Evolutionary conservation across 2,888 invertebrate genomes (phyloP), one percentile per base, ranked within the genome.

Genomic region (Volucella inanis): DNA sequence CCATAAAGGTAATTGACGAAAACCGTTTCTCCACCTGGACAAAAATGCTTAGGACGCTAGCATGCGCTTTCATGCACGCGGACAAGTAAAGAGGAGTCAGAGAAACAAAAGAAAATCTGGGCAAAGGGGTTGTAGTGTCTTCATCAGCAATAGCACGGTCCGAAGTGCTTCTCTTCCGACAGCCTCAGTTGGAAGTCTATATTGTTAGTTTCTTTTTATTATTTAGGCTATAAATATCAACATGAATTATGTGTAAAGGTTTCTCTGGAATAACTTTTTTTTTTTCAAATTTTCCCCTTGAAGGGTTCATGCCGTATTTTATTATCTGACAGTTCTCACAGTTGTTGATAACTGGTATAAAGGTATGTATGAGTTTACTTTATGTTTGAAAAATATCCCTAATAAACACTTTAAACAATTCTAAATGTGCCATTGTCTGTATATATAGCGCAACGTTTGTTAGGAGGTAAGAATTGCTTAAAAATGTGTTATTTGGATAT

Each of bases 251-350:
- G 18, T 18, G 47, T 12, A 47, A 12, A 2, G 62, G 49, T 62
- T 62, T 49, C 1, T 1, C 1, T 1, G 3, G 22, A 3, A 3
- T 22, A 2, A 2, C 22, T n/a, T n/a, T n/a, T 1, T 1, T 1
- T 2, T 2, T 22, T 22, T 22, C 22, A 3, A 2, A 3, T n/a
- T 22, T 31, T 15, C 11, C 1, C 14, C 47, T 62, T 31, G 14
- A n/a, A n/a, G 45, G 62, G 3, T 22, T 22, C 3, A 1, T 22
- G 12, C 31, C 49, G 12, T 62, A 49, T n/a, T 62, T 62, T 2
- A 62, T 22, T 6, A 45, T 38, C 14, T 62, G 62, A 14, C 62
- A 62, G 9, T 47, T n/a, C 9, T 49, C 49, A 12, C 47, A 62
- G 10, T 62, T 62, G 11, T 62, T 62, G 10, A 62, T 62, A 18